Percentiles rank a stretch among this genome's conserved stretches.
Conservation (phyloP, 2,888 invertebrate genomes). For the Coleophora deauratella region DNA sequence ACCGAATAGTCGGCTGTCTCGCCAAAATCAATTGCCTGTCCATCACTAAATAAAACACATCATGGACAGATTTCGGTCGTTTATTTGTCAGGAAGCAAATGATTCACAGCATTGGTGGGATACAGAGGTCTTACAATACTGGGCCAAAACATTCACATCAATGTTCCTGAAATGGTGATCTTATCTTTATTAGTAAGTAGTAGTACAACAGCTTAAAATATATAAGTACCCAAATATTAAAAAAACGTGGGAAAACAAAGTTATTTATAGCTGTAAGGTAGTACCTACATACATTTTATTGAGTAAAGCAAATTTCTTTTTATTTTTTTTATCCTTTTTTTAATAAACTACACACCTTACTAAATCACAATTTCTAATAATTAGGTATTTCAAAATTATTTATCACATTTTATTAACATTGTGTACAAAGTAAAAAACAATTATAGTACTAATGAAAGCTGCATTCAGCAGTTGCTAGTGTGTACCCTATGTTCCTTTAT, state of each 20-base stretch:
- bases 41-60: slow-evolving; percentile 29
- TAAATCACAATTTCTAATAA: slow-evolving; percentile 72
- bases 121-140: slow-evolving; percentile 65
- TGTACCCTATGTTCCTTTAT: no score
- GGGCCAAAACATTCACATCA: slow-evolving; percentile 62
- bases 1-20: no score
- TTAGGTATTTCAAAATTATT: slow-evolving; percentile 68
- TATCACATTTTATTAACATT: slow-evolving; percentile 70
- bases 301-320: slow-evolving; percentile 62
- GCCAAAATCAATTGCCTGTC: no score
- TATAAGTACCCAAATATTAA: slow-evolving; percentile 65
- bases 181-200: slow-evolving; percentile 45
- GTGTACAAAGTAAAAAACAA: slow-evolving; percentile 73
- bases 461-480: slow-evolving; percentile 18
- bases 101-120: slow-evolving; percentile 74
- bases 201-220: slow-evolving; percentile 65
- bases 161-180: slow-evolving; percentile 48
- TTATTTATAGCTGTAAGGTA: slow-evolving; percentile 54
- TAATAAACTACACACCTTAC: slow-evolving; percentile 65
- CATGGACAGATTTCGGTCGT: slow-evolving; percentile 60
- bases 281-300: slow-evolving; percentile 37
- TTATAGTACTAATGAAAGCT: slow-evolving; percentile 61
- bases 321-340: slow-evolving; percentile 31
- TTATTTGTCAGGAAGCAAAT: slow-evolving; percentile 73
- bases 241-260: slow-evolving; percentile 58